Evolutionary conservation across 2,888 invertebrate genomes (phyloP), one percentile per base, ranked within the genome.

Genomic region (Amaurobius ferox): DNA sequence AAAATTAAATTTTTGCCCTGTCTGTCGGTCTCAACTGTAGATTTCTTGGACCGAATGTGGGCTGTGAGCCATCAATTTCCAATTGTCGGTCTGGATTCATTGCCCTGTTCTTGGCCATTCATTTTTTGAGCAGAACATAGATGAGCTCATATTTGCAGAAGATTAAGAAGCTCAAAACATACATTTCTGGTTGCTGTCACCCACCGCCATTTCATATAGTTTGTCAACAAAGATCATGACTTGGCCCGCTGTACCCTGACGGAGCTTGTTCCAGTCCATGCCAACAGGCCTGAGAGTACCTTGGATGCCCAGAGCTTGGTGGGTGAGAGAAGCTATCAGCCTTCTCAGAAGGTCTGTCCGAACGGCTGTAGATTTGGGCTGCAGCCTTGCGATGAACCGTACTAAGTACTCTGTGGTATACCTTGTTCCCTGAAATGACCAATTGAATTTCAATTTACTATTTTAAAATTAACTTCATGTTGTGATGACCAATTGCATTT

Each of bases 371-470:
- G 93, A 92, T 79, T 94, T 92, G 0, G 94, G 94, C 35, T 94
- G 93, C 0, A 95, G 91, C 76, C 95, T 94, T 3, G 93, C 93
- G 39, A 95, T 91, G 90, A 95, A 95, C 87, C 94, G 93, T 11
- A 95, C 91, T 3, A 95, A 90, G 90, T 95, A 95, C 90, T 95
- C 95, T 19, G 95, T 90, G 0, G 95, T 93, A 90, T 94, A 94
- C 83, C 94, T 93, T 88, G 94, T 93, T 89, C 93, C 94, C 94
- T 95, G 91, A 0, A 61, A 68, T 2, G 61, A 66, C 64, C 19
- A 72, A 29, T 7, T 35, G 11, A 5, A 5, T n/a, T n/a, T n/a
- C n/a, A n/a, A n/a, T n/a, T n/a, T n/a, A n/a, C n/a, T n/a, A n/a
- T n/a, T n/a, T n/a, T n/a, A n/a, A n/a, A n/a, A n/a, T n/a, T n/a